Conservation (phyloP, 1,140 invertebrate species). For the Drosophila navojoa region DNA sequence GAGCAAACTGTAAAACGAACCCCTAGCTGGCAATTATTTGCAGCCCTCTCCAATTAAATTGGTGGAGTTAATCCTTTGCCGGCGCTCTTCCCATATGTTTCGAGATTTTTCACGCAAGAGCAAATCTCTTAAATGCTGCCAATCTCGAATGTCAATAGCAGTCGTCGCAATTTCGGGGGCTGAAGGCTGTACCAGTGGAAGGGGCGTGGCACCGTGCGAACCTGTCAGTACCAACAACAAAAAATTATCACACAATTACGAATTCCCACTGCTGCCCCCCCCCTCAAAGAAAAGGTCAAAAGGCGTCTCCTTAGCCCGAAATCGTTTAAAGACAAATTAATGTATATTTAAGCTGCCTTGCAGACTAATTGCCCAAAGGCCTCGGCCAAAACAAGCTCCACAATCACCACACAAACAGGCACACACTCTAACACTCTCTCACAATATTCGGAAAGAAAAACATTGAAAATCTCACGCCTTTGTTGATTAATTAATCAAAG, state of each 20-base stretch:
- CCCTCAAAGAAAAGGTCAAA: conserved; percentile 10
- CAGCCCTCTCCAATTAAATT: conserved; percentile 4
- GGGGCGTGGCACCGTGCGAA: conserved; percentile 37
- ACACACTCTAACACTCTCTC: conserved; percentile 3
- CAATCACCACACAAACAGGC: conserved; percentile 10
- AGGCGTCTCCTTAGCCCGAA: conserved; percentile 7
- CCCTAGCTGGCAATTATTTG: background rate
- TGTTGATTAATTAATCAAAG: conserved; percentile 81
- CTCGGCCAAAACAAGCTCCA: conserved; percentile 19
- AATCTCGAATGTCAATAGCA: conserved; percentile 80
- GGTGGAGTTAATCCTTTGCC: conserved; percentile 69
- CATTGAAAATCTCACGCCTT: conserved; percentile 72
- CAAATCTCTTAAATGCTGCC: conserved; percentile 54
- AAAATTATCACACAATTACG: conserved; percentile 55
- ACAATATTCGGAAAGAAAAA: background rate
- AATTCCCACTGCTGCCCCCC: background rate
- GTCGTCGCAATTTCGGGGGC: conserved; percentile 4
- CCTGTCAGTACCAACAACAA: conserved; percentile 56
- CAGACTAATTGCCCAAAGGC: conserved; percentile 73
- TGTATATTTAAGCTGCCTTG: conserved; percentile 76
- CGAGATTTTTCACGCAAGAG: conserved; percentile 77
- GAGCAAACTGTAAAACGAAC: background rate
- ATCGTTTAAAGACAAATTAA: conserved; percentile 80
- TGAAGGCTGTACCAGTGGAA: background rate
- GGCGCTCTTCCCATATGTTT: conserved; percentile 43